Evolutionary conservation across 2,113 vertebrate genomes (phyloP), one percentile per base, ranked within the genome.

Genomic region (Anarhynchus alexandrinus): DNA sequence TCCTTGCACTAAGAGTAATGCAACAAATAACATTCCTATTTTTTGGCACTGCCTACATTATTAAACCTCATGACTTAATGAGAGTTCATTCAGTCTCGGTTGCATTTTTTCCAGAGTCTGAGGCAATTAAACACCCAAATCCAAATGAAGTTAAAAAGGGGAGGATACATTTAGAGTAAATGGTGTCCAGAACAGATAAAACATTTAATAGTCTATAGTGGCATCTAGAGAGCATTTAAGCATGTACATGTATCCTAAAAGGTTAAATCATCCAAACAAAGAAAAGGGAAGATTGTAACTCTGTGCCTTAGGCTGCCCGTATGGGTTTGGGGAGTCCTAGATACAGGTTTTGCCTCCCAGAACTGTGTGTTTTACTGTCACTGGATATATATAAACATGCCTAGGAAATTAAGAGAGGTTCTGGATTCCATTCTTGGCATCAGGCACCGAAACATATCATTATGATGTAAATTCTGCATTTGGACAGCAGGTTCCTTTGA

Each of bases 391-490:
- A 91, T 66, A 96, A 93, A 92, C 71, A 90, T 45, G 69, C 74
- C 45, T 93, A 71, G 71, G 55, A 96, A 90, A 90, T 62, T 86
- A 94, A 64, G 58, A 95, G 79, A 90, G n/a, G 42, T 86, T 93
- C 87, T 95, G 62, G 54, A 93, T 92, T 88, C 51, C 5, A 10
- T 95, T 88, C 82, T 83, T 96, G 90, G 88, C 82, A 88, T 70
- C 64, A 81, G 79, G 43, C 62, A 86, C 20, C 2, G 34, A 96
- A 96, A 86, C 36, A 38, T 43, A 82, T 82, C 79, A 94, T 96
- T 94, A 88, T 87, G 78, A 96, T 96, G 92, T 74, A 96, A 96
- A 96, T 95, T 95, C 51, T 88, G 43, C 85, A 74, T 88, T 95
- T 95, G 92, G 79, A 86, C 3, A 5, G 43, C 89, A 94, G 38